Evolutionary conservation across 2,797 vertebrate species (phyloP), one percentile per base, ranked within the genome.

Genomic region (Rhodeus uyekii): DNA sequence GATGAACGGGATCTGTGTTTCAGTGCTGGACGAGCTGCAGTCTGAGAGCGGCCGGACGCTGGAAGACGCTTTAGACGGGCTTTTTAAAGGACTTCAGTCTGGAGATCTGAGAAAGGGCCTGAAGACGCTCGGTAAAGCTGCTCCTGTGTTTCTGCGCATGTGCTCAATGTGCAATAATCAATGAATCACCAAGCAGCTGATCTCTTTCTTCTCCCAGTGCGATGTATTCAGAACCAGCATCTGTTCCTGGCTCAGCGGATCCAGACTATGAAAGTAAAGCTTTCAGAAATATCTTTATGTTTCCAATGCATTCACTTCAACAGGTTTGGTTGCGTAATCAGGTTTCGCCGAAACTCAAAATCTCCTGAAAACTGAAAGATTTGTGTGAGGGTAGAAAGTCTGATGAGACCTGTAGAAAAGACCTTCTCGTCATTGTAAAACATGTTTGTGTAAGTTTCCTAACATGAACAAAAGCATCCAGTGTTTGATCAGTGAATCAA

Each of bases 1-100:
- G n/a, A n/a, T n/a, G n/a, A n/a, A n/a, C n/a, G n/a, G n/a, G n/a
- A n/a, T n/a, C 5, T 50, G 4, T 84, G 4, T 83, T n/a, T 65
- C 71, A 95, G 94, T 95, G 74, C 64, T 95, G 18, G 84, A 85
- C 46, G 86, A 82, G 2, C 67, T 94, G 87, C 92, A 94, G 86
- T 34, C 86, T 64, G 50, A 89, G 65, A 85, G 1, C 0, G 88
- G 85, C 22, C 89, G 90, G 84, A 34, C 24, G 13, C 32, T 89
- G 83, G 86, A 83, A 5, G 85, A 90, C 27, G 0, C 13, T 19
- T 36, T 94, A 78, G 90, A 94, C 71, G 92, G 90, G 78, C 85
- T 6, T 0, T 93, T 88, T 74, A 82, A 55, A 75, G 83, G 83
- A 5, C 2, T 84, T 16, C 39, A 93, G 64, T 69, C 87, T 0